Conservation (phyloP, 2,113 vertebrate genomes). For the Pyrgilauda ruficollis region DNA sequence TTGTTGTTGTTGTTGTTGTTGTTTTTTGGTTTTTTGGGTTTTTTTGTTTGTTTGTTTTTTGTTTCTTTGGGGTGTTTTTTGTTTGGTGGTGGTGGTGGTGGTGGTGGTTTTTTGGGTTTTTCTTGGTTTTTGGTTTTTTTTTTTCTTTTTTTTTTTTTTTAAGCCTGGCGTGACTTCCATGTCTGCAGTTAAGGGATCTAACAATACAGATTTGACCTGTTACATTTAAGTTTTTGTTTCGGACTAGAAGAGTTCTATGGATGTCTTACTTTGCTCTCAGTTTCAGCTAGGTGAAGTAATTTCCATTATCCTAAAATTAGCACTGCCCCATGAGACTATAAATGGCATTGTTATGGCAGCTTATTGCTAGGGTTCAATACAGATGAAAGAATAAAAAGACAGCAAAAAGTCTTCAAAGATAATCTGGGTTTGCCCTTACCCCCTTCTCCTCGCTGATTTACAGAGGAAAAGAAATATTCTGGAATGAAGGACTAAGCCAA, state of each 20-base stretch:
- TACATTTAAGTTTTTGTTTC: neutral
- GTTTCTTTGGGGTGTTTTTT: too few relatives aligned
- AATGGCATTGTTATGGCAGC: neutral
- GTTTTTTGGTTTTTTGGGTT: too few relatives aligned
- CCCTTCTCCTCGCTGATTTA: neutral
- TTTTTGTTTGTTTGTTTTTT: too few relatives aligned
- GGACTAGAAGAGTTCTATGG: neutral
- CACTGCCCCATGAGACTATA: neutral
- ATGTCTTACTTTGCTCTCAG: neutral
- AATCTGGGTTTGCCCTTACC: neutral
- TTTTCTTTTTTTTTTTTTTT: neutral
- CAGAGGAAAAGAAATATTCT: neutral
- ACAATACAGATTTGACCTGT: neutral
- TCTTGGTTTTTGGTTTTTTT: too few relatives aligned
- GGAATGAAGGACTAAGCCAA: neutral
- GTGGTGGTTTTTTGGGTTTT: too few relatives aligned
- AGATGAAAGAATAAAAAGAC: neutral
- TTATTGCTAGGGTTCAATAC: neutral
- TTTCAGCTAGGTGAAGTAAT: neutral
- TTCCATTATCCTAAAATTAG: neutral
- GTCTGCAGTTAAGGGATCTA: neutral
- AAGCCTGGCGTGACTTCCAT: neutral
- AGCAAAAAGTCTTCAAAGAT: neutral
- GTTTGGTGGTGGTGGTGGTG: too few relatives aligned
- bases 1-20: too few relatives aligned